Base-by-base conservation (phyloP, 2,888 invertebrate genomes). In the Cataglyphis albicans region DNA sequence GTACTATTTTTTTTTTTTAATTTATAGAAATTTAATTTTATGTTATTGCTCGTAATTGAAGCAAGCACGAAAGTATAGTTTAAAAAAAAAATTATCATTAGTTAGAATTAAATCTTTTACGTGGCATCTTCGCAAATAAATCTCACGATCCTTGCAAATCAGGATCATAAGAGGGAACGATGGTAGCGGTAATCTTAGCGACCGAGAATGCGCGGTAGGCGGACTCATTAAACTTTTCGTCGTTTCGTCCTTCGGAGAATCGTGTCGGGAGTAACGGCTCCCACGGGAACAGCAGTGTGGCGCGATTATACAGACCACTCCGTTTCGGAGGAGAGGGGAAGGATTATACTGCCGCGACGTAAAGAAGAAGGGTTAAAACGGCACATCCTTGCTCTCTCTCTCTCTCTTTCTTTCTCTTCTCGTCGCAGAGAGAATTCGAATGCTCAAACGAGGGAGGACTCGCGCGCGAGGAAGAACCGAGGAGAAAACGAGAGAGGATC, bases 161-260 rank as follows among this genome's bases (percentile, higher is more conserved):
- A n/a, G 48, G 73, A 59, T 78, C 65, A 57, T 81, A 55, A 75
- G 83, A 75, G 83, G 65, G 44, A 75, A 55, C 55, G 68, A 35
- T 68, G 57, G 74, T 57, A 74, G 74, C 82, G 70, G 81, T 64
- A 88, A 89, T 89, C 84, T 65, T 83, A 74, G 72, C 81, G 82
- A 72, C 61, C 76, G 72, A 83, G 82, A 82, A 90, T 82, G 82
- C 88, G 83, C 59, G 84, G 89, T 84, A 74, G 89, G 89, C 87
- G 89, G 92, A 89, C 91, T 93, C 92, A 92, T 93, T 94, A 93
- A 92, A 93, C 91, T 93, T 93, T 94, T 94, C 92, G 92, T 92
- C 93, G 92, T 93, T 93, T 92, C 91, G 86, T 92, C 92, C 92
- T 92, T 90, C 68, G 89, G 85, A 86, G 88, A 86, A 91, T 89